These are phyloP conservation scores for Noctua janthe DNA, from an alignment of 2,888 invertebrate genomes.

Conservation along the genomic window DNA sequence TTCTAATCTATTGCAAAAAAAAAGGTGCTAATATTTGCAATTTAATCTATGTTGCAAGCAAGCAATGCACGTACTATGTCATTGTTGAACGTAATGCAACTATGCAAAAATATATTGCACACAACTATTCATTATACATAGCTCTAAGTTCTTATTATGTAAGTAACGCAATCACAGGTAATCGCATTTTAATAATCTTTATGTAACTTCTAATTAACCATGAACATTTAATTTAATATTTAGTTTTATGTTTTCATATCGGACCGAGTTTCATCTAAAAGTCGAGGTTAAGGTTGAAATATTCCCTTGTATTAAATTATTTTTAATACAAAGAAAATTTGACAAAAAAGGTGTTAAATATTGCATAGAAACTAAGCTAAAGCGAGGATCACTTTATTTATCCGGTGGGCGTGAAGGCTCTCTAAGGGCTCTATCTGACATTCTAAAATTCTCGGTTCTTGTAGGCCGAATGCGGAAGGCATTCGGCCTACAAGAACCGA, in stretches of 20 bases:
- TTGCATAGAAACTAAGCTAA: not conserved
- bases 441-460: too few relatives aligned
- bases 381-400: not conserved
- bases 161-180: conserved; percentile 45
- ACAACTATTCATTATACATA: conserved; percentile 40
- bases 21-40: conserved; percentile 10
- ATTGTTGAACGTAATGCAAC: conserved; percentile 53
- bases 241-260: not conserved
- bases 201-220: conserved; percentile 27
- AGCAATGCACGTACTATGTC: conserved; percentile 49
- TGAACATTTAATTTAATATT: conserved; percentile 20
- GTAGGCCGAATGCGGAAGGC: too few relatives aligned
- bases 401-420: not conserved
- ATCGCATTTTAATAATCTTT: conserved; percentile 52
- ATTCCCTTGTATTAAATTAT: not conserved
- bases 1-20: conserved; percentile 12
- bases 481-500: not conserved
- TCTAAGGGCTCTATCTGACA: not conserved
- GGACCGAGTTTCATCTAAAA: not conserved
- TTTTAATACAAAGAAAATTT: not conserved
- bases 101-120: conserved; percentile 57
- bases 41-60: conserved; percentile 30
- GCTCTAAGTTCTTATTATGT: conserved; percentile 47
- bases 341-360: not conserved
- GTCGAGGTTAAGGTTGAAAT: not conserved